Evolutionary conservation across 2,888 invertebrate genomes (phyloP), one percentile per base, ranked within the genome.

Genomic region (Hemistola chrysoprasaria): DNA sequence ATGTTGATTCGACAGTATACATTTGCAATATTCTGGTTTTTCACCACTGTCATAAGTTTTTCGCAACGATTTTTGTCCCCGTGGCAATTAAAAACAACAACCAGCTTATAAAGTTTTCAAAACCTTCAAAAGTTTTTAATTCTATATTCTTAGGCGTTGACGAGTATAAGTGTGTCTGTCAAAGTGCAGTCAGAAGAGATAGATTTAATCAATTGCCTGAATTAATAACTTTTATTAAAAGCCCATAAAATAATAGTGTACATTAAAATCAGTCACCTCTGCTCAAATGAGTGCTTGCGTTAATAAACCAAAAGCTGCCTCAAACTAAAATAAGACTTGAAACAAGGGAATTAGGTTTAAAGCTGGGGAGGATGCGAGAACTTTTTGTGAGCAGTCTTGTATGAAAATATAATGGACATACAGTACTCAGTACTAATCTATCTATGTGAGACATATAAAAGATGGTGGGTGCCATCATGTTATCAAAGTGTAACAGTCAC

Each of bases 391-490:
- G 69, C 86, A 87, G 72, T 74, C 73, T 86, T 76, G 77, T 87
- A 87, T 86, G 85, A 88, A 87, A 87, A 86, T 75, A 78, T 87
- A 84, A 86, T 87, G 72, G 79, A 69, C 68, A 69, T 68, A 67
- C 69, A 70, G 69, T 71, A 71, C 75, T 69, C 60, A 55, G 66
- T 65, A 71, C 72, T 77, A 75, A 78, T 74, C 71, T 65, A 65
- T 72, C 76, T 76, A 78, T 75, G 76, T 78, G 69, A 78, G 78
- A 78, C 78, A 85, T 87, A 87, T 87, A 87, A 74, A 87, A 86
- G 84, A 67, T 63, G 76, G 64, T 61, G 64, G 66, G 62, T 69
- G 68, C 71, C 75, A 76, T 71, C 47, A 62, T 62, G 71, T 80
- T 85, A 87, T 85, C 86, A 88, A 82, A 78, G 59, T 68, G 65